phyloP scores from a whole-genome alignment of 2,888 invertebrate genomes.

The Stomorhina lunata region DNA sequence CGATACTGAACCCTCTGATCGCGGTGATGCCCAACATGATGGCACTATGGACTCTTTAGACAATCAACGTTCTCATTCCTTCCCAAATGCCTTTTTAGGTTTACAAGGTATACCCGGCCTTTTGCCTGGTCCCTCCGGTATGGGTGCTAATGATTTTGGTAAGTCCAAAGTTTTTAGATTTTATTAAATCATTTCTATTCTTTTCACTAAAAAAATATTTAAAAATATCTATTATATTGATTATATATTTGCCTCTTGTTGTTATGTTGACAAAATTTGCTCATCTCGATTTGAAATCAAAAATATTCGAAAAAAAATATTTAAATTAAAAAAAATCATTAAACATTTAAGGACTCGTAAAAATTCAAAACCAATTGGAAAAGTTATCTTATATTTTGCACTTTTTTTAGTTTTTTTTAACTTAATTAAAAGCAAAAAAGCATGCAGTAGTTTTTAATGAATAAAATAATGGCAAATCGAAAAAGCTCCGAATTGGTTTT shows the following conservation, averaged over 20 bases:
- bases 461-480: constrained; percentile 56
- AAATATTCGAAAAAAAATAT: constrained; percentile 6
- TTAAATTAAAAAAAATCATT: constrained; percentile 11
- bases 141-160: constrained; percentile 91
- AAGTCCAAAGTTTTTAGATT: constrained; percentile 79
- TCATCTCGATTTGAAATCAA: constrained; percentile 49
- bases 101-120: constrained; percentile 89
- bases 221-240: constrained; percentile 48
- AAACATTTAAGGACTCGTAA: not conserved
- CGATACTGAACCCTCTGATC: constrained; percentile 88
- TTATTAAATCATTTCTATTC: not conserved
- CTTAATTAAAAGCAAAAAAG: constrained; percentile 29
- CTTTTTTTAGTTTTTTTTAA: constrained; percentile 44
- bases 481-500: not conserved
- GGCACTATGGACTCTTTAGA: constrained; percentile 83
- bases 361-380: constrained; percentile 60
- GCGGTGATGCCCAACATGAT: constrained; percentile 84
- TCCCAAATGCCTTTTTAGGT: constrained; percentile 89
- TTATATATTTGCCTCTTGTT: constrained; percentile 71
- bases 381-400: constrained; percentile 58
- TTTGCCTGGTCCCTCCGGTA: constrained; percentile 92
- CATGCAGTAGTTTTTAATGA: constrained; percentile 45
- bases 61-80: constrained; percentile 86
- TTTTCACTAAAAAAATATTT: constrained; percentile 22
- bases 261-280: constrained; percentile 65